These are phyloP conservation scores for Tachysurus fulvidraco DNA, from an alignment of 2,113 vertebrate genomes.

Conservation along the genomic window DNA sequence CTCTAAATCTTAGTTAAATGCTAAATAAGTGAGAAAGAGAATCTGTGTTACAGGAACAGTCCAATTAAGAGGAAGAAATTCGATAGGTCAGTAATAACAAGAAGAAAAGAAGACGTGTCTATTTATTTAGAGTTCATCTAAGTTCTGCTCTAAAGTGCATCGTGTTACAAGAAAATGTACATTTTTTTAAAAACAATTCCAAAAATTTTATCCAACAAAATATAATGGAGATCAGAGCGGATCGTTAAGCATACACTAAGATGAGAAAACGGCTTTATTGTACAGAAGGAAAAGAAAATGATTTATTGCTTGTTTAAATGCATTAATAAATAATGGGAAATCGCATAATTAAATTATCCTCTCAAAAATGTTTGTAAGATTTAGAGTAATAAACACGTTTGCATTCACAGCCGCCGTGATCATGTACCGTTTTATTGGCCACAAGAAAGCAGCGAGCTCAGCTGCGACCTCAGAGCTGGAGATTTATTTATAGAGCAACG, in stretches of 20 bases:
- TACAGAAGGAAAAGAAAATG: background rate
- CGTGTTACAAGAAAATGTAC: background rate
- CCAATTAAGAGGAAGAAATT: background rate
- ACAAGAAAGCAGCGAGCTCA: constrained; percentile 41
- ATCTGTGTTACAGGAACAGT: background rate
- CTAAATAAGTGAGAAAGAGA: background rate
- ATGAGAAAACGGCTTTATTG: background rate
- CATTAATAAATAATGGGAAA: background rate
- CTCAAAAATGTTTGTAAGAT: background rate
- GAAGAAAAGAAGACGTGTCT: background rate
- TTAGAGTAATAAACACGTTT: background rate
- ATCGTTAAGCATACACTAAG: background rate
- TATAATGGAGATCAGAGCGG: background rate
- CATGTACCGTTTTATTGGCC: too few relatives aligned
- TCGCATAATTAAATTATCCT: too few relatives aligned
- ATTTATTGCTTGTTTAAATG: background rate
- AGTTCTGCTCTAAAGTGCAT: background rate
- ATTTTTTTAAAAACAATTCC: background rate
- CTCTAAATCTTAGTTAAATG: background rate
- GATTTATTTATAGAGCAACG: constrained; percentile 59
- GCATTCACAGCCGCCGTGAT: background rate
- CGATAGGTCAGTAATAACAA: background rate
- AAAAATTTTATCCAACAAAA: background rate
- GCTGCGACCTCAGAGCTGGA: constrained; percentile 51
- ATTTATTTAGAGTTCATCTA: background rate